These are phyloP conservation scores for Ceratitis capitata DNA, from an alignment of 1,140 invertebrate genomes.

Conservation along the genomic window DNA sequence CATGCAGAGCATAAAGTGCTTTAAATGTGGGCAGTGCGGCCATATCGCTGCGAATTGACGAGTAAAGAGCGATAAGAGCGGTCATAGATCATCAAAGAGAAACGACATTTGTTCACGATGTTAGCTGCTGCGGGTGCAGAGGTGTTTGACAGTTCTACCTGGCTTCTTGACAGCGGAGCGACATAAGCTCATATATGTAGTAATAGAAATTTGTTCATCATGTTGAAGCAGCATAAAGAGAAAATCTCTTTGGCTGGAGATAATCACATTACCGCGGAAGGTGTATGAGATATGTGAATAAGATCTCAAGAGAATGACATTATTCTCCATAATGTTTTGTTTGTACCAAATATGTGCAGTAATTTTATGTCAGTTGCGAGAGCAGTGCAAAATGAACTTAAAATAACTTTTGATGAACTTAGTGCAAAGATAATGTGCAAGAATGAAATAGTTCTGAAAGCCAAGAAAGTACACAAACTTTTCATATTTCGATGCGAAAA, in stretches of 20 bases:
- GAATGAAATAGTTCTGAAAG: not conserved
- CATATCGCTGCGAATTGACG: not conserved
- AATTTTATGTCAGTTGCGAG: too few relatives aligned
- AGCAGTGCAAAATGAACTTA: slow-evolving; percentile 35
- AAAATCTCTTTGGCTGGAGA: slow-evolving; percentile 30
- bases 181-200: slow-evolving; percentile 43
- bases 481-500: not conserved
- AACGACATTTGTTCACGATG: not conserved
- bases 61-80: not conserved
- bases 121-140: not conserved
- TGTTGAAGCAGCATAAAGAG: slow-evolving; percentile 39
- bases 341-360: too few relatives aligned
- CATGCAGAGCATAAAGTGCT: not conserved
- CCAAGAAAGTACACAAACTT: slow-evolving; percentile 38
- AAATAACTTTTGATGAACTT: slow-evolving; percentile 36
- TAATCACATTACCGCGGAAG: not conserved
- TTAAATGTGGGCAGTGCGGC: not conserved
- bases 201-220: too few relatives aligned
- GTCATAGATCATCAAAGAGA: not conserved
- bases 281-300: slow-evolving; percentile 2
- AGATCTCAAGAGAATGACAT: not conserved
- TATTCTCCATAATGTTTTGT: too few relatives aligned
- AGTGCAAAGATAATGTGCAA: slow-evolving; percentile 22
- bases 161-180: slow-evolving; percentile 43
- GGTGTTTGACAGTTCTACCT: not conserved